These are phyloP conservation scores for Drosophila arizonae DNA, from an alignment of 1,140 invertebrate species.

Conservation along the genomic window DNA sequence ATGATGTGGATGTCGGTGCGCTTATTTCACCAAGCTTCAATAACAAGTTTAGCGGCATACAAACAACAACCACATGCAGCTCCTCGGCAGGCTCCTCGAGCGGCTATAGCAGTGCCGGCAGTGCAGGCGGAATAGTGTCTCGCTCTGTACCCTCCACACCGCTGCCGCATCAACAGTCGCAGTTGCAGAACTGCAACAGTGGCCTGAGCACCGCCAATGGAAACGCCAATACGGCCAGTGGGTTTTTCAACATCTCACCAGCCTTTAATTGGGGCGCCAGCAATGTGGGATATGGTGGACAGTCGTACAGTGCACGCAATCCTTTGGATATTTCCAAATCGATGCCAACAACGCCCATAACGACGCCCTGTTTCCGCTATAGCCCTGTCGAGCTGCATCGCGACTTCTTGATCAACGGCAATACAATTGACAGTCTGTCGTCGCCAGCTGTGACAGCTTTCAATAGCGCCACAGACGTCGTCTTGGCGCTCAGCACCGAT, in stretches of 20 bases:
- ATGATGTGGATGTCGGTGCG: constrained; percentile 68
- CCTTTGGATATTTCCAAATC: constrained; percentile 84
- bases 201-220: constrained; percentile 37
- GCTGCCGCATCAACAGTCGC: constrained; percentile 83
- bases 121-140: constrained; percentile 77
- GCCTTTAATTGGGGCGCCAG: constrained; percentile 61
- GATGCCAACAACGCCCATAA: constrained; percentile 86
- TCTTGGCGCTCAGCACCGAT: constrained; percentile 44
- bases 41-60: constrained; percentile 66
- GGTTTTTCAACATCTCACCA: constrained; percentile 72
- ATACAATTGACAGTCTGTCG: constrained; percentile 83
- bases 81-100: constrained; percentile 75
- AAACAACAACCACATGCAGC: constrained; percentile 69
- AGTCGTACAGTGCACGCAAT: constrained; percentile 50
- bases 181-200: constrained; percentile 35
- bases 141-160: constrained; percentile 87
- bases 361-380: constrained; percentile 85
- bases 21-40: constrained; percentile 70
- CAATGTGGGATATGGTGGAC: constrained; percentile 26
- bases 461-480: constrained; percentile 39
- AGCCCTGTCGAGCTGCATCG: constrained; percentile 83
- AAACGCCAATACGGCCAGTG: constrained; percentile 35
- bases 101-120: constrained; percentile 73
- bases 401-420: constrained; percentile 86
- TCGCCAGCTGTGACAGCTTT: constrained; percentile 55